phyloP scores from a whole-genome alignment of 2,113 vertebrate species.

The Cyanoramphus novaezelandiae region DNA sequence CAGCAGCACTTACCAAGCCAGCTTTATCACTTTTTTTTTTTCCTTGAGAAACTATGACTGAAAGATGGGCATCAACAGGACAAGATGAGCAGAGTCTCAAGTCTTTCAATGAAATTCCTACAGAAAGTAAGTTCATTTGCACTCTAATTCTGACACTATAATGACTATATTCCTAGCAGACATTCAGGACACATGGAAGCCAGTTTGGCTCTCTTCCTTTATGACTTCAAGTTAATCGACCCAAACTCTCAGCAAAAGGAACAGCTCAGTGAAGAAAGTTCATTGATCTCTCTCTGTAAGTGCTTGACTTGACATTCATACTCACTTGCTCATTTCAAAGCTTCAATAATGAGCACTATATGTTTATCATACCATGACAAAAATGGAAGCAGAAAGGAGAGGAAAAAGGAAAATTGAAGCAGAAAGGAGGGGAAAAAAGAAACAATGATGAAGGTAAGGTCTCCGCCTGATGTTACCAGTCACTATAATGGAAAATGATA shows the following conservation, averaged over 20 bases:
- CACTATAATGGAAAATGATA: not conserved
- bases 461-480: not conserved
- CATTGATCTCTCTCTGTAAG: not conserved
- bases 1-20: not conserved
- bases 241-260: conserved; percentile 7
- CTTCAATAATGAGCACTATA: not conserved
- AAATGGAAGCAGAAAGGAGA: not conserved
- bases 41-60: not conserved
- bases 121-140: not conserved
- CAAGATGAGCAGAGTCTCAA: not conserved
- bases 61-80: not conserved
- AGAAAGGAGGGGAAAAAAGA: not conserved
- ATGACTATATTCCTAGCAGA: not conserved
- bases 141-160: not conserved
- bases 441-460: not conserved
- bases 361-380: not conserved
- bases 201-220: not conserved
- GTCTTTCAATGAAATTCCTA: not conserved
- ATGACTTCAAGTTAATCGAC: not conserved
- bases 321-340: not conserved
- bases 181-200: not conserved
- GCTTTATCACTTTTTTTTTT: not conserved
- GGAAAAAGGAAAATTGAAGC: not conserved
- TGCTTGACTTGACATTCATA: not conserved
- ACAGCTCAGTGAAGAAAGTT: not conserved